Evolutionary conservation across 2,888 invertebrate genomes (phyloP), one percentile per base, ranked within the genome.

Genomic region (Cyclophora albipunctata): DNA sequence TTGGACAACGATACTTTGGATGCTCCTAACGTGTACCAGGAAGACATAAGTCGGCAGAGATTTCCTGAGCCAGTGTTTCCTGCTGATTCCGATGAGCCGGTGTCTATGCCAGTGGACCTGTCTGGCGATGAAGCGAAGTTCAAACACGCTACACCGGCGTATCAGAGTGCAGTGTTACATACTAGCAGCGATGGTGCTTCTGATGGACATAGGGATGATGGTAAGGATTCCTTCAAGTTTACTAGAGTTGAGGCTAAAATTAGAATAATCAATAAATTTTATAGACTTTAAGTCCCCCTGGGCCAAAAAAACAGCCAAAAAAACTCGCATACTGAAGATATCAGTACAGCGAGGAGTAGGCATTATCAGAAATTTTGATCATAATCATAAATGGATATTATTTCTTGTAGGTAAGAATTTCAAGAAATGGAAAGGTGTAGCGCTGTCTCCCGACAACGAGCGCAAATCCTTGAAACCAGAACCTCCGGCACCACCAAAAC

Each of bases 361-460:
- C 20, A 20, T 20, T 20, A 20, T 20, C 20, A 20, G 20, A 20
- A 20, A 20, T 20, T 20, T 20, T 20, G 20, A 20, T 20, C 20
- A 2, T 37, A 37, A 37, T 5, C 5, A 37, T 5, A 37, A 37
- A 37, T 37, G 5, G 5, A 37, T 37, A 37, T 5, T 37, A 37
- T 37, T 46, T 47, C 60, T 70, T 64, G 37, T 82, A 75, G 90
- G 72, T 20, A 91, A 91, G 60, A 91, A 92, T 47, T 82, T 94
- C 66, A 90, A 93, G 64, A 95, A 94, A 84, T 94, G 95, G 94
- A 94, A 94, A 78, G 94, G 93, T 46, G 92, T 93, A 45, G 91
- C 93, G 58, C 90, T 94, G 67, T 92, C 93, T 20, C 92, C 93
- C 3, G 92, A 92, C 58, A 91, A 91, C 62, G 91, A 90, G 60